These are phyloP conservation scores for Sitophilus oryzae DNA, from an alignment of 1,140 invertebrate species.

Conservation along the genomic window DNA sequence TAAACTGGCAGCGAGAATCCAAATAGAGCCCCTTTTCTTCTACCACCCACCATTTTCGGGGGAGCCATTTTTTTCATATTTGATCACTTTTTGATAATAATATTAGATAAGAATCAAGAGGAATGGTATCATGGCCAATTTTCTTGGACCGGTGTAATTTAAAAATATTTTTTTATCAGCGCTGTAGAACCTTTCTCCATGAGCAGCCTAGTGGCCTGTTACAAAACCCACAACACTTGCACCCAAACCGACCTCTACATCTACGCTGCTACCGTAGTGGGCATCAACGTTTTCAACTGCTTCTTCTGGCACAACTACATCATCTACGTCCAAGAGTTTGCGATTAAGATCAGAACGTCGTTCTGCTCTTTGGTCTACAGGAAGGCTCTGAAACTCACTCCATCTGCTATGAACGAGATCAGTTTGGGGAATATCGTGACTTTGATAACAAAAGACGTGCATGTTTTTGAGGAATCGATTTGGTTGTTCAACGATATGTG, in stretches of 20 bases:
- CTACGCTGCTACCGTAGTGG: constrained; percentile 15
- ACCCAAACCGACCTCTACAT: constrained; percentile 18
- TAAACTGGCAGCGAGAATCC: too few species aligned
- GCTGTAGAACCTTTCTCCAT: constrained; percentile 24
- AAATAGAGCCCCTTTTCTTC: too few species aligned
- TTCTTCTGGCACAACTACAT: constrained; percentile 64
- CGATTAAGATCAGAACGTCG: constrained; percentile 74
- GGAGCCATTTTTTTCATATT: too few species aligned
- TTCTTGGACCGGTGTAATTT: neutral
- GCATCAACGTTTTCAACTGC: constrained; percentile 14
- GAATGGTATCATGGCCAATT: too few species aligned
- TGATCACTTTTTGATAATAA: too few species aligned
- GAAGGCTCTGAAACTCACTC: constrained; percentile 67
- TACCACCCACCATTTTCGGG: too few species aligned
- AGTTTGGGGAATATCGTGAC: constrained; percentile 86
- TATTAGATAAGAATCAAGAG: too few species aligned
- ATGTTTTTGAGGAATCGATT: constrained; percentile 61
- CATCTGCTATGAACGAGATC: too few species aligned
- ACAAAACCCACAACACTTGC: constrained; percentile 43
- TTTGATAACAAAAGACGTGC: constrained; percentile 84
- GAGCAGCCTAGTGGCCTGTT: constrained; percentile 26
- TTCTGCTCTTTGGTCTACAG: constrained; percentile 75
- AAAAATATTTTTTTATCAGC: constrained; percentile 13
- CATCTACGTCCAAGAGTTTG: constrained; percentile 63
- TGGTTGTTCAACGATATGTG: constrained; percentile 59